Percentiles rank a stretch among this genome's conserved stretches.
phyloP scores from a whole-genome alignment of 1,140 invertebrate genomes.

The Trichogramma pretiosum region DNA sequence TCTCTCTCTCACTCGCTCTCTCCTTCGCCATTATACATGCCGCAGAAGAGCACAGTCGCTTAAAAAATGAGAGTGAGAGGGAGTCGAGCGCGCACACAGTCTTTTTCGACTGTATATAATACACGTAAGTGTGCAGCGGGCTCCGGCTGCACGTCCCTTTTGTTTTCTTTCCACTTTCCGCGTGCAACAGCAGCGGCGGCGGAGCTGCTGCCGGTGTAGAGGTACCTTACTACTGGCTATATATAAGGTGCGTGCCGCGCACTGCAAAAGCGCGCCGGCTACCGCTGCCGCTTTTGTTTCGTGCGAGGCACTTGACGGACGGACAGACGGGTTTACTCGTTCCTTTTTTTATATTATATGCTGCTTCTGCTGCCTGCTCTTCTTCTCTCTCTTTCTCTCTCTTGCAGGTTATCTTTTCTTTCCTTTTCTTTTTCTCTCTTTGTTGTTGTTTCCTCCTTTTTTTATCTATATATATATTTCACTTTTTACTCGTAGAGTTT shows the following conservation, averaged over 20 bases:
- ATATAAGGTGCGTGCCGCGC: no score
- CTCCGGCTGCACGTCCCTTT: constrained; percentile 28
- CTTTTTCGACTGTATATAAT: no score
- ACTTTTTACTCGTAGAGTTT: no score
- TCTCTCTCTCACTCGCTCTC: no score
- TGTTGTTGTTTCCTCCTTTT: no score
- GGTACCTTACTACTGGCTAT: no score
- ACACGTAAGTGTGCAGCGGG: no score
- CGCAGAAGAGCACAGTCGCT: no score
- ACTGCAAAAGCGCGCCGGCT: constrained; percentile 1
- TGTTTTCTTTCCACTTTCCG: constrained; percentile 34
- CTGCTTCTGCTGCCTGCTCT: constrained; percentile 3
- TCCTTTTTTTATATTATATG: background rate
- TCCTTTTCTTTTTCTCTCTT: background rate
- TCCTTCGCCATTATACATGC: no score
- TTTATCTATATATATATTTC: no score
- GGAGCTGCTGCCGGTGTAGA: constrained; percentile 16
- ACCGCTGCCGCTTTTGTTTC: constrained; percentile 4
- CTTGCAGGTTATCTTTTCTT: background rate
- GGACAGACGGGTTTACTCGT: constrained; percentile 7
- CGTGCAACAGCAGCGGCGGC: constrained; percentile 3
- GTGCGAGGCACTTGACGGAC: constrained; percentile 9
- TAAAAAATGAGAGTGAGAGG: background rate
- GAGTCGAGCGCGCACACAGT: background rate
- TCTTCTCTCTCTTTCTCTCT: constrained; percentile 1